These are phyloP conservation scores for Xiphias gladius DNA, from an alignment of 2,113 vertebrate species.

Conservation along the genomic window DNA sequence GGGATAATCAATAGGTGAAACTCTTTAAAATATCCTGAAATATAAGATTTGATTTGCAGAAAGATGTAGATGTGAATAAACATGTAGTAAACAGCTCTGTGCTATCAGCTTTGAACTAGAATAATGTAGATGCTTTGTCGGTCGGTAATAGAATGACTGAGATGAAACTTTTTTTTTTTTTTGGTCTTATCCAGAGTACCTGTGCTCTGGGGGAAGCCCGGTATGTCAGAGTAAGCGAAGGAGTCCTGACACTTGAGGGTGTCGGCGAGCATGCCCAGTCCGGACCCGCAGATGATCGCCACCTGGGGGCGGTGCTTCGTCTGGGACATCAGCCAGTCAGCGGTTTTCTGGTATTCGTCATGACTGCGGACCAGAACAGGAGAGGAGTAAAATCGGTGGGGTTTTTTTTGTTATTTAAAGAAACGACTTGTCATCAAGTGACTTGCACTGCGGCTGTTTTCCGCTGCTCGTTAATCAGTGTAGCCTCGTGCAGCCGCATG, in stretches of 20 bases:
- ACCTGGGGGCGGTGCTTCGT: constrained; percentile 85
- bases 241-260: constrained; percentile 79
- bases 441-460: too few species aligned
- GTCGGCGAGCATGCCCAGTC: constrained; percentile 86
- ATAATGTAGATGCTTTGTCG: too few species aligned
- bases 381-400: background rate
- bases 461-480: too few species aligned
- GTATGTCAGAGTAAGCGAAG: constrained; percentile 85
- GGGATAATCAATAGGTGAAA: too few species aligned
- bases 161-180: too few species aligned
- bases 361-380: constrained; percentile 69
- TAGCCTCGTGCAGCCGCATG: too few species aligned
- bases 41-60: background rate
- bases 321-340: constrained; percentile 84
- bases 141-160: background rate
- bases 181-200: constrained; percentile 74
- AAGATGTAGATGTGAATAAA: background rate
- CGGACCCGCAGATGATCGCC: constrained; percentile 88
- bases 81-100: background rate
- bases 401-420: background rate
- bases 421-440: too few species aligned
- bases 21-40: too few species aligned
- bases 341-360: constrained; percentile 85
- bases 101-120: too few species aligned
- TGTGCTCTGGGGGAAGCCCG: constrained; percentile 88